Conservation (phyloP, 2,888 invertebrate species). For the Sinopyrophorus schimmeli region DNA sequence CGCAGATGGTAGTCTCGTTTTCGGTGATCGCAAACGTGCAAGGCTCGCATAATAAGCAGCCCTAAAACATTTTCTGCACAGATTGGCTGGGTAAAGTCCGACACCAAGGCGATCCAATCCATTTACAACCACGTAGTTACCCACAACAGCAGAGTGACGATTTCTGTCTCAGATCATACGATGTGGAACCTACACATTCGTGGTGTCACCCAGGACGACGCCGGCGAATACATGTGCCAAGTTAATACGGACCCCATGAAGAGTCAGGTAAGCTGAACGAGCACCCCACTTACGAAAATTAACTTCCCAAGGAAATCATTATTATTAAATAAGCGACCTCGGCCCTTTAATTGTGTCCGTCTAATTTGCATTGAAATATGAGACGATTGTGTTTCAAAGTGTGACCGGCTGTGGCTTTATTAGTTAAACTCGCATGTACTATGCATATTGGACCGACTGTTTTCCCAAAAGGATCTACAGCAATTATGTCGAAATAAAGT, state of each 20-base stretch:
- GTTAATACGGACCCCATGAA: constrained; percentile 95
- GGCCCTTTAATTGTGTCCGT: constrained; percentile 7
- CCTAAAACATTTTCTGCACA: constrained; percentile 54
- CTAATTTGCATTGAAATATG: constrained; percentile 13
- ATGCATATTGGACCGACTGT: constrained; percentile 12
- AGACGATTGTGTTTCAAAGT: constrained; percentile 14
- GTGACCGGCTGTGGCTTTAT: constrained; percentile 20
- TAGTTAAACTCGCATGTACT: constrained; percentile 10
- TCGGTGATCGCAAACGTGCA: constrained; percentile 24
- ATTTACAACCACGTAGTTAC: constrained; percentile 92
- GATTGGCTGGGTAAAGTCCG: constrained; percentile 94
- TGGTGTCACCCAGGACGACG: constrained; percentile 83
- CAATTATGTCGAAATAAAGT: too few species aligned
- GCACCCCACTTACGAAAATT: background rate
- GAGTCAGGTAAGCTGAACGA: constrained; percentile 70
- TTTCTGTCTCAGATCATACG: constrained; percentile 81
- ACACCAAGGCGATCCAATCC: constrained; percentile 90
- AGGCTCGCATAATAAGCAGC: constrained; percentile 43
- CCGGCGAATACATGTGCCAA: constrained; percentile 92
- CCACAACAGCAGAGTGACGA: constrained; percentile 84
- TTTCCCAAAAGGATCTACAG: too few species aligned
- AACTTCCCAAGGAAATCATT: background rate
- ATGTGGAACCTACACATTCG: constrained; percentile 91
- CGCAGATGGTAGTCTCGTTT: constrained; percentile 40
- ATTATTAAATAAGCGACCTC: background rate